A percentile compares a stretch with the other conserved stretches of the same genome.
Conservation (phyloP, 2,113 vertebrate genomes). For the Corynorhinus townsendii region DNA sequence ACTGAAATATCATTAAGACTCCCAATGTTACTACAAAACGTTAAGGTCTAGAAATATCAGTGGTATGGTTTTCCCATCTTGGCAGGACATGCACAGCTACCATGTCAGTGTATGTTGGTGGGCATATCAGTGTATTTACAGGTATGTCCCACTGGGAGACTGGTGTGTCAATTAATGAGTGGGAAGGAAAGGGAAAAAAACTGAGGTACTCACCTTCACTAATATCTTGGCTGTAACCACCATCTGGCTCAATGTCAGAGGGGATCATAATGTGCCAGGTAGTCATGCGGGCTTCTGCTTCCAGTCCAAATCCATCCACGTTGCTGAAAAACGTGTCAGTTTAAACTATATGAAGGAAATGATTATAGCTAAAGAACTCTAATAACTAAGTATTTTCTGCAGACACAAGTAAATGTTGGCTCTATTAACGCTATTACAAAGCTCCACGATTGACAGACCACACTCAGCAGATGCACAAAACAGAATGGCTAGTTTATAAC, state of each 20-base stretch:
- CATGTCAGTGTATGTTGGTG: neutral
- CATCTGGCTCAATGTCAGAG: conserved; percentile 90
- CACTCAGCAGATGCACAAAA: neutral
- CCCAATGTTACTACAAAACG: neutral
- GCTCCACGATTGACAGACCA: neutral
- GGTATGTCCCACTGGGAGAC: neutral
- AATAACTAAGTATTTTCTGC: neutral
- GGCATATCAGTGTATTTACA: neutral
- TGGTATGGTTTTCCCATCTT: neutral
- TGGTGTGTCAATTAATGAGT: neutral
- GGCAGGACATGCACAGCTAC: neutral
- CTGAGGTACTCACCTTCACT: conserved; percentile 87
- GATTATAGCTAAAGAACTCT: neutral
- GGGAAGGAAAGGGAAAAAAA: neutral
- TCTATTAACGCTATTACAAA: neutral
- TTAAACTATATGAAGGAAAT: conserved; percentile 25
- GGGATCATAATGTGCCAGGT: conserved; percentile 99
- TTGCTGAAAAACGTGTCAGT: conserved; percentile 82
- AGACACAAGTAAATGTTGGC: neutral
- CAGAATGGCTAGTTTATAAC: neutral
- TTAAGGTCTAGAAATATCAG: neutral
- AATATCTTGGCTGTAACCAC: conserved; percentile 91
- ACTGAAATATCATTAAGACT: neutral
- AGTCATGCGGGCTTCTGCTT: conserved; percentile 98
- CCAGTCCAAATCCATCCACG: conserved; percentile 96